phyloP scores from a whole-genome alignment of 2,888 invertebrate genomes.

The Amblyjoppa proteus region DNA sequence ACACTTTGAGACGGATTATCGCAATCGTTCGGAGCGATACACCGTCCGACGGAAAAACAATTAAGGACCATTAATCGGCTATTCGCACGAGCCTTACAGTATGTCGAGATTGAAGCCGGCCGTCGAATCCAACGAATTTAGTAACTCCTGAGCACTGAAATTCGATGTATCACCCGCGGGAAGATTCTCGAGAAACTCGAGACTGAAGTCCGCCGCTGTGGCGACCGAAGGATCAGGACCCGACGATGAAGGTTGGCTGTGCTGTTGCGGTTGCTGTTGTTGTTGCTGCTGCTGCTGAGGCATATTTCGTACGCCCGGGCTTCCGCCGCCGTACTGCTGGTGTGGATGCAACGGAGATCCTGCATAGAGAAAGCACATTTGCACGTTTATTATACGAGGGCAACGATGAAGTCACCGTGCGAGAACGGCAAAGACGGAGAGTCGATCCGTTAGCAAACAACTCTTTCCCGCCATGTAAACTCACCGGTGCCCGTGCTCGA shows the following conservation, averaged over 20 bases:
- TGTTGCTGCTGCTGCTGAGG: constrained; percentile 78
- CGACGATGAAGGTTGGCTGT: constrained; percentile 76
- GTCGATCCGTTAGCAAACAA: not conserved
- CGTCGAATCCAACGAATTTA: constrained; percentile 93
- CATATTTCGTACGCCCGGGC: constrained; percentile 82
- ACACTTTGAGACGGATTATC: constrained; percentile 49
- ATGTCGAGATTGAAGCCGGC: constrained; percentile 86
- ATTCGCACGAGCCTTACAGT: constrained; percentile 76
- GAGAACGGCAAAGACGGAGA: not conserved
- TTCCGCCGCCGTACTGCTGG: constrained; percentile 83
- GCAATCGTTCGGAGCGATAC: constrained; percentile 27
- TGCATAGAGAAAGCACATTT: constrained; percentile 55
- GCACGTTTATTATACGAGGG: not conserved
- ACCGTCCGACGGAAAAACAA: constrained; percentile 49
- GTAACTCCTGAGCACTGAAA: constrained; percentile 93
- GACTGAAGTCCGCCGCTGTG: constrained; percentile 89
- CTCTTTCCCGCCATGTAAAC: constrained; percentile 45
- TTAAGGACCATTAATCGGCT: constrained; percentile 35
- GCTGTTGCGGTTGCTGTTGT: constrained; percentile 77
- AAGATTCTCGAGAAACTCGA: constrained; percentile 95
- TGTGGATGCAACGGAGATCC: constrained; percentile 85
- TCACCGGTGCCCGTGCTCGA: constrained; percentile 83
- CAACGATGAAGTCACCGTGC: not conserved
- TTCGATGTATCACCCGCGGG: constrained; percentile 91
- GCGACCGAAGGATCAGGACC: constrained; percentile 79